Base-by-base conservation (phyloP, 2,113 vertebrate genomes). In the Falcunculus frontatus region DNA sequence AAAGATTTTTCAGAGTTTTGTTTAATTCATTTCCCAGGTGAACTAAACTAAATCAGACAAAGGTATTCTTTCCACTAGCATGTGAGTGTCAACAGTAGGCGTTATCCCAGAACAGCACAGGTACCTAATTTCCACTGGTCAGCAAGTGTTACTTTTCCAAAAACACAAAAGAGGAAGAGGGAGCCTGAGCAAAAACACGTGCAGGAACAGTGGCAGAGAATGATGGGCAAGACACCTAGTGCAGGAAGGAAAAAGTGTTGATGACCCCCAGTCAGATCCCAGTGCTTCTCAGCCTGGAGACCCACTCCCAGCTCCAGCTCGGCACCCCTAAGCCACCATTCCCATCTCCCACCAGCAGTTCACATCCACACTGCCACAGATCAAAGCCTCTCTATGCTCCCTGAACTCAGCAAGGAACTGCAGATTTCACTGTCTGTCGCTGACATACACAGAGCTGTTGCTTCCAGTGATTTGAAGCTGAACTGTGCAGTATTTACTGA, bases 11-110 rank as follows among this genome's bases (percentile, higher is more conserved):
- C 73, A 56, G 39, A 89, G 53, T 96, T 96, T 92, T 95, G 69
- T 80, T 94, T 82, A 91, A 96, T 95, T 95, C 65, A 53, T 79
- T 91, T 97, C 95, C 89, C 94, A 73, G n/a, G 5, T 85, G 91
- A 94, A 82, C 91, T 87, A 87, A 84, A 87, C 84, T 92, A 89
- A 84, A 83, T 89, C 77, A 87, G 89, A 95, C 30, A 89, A 82
- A 87, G 18, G n/a, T 76, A 79, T 69, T 68, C 44, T 62, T 82
- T 60, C 49, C 63, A 70, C 29, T 63, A 68, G 53, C 20, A 6
- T 9, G 7, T 13, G 26, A 68, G 49, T 33, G 20, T 95, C 91
- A 92, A 89, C 81, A 94, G 68, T 0, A 75, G 57, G 56, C 42
- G 15, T 53, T 53, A 87, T 23, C 13, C 47, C 0, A 1, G 33